Conservation (phyloP, 2,113 vertebrate genomes). For the Bambusicola thoracicus region DNA sequence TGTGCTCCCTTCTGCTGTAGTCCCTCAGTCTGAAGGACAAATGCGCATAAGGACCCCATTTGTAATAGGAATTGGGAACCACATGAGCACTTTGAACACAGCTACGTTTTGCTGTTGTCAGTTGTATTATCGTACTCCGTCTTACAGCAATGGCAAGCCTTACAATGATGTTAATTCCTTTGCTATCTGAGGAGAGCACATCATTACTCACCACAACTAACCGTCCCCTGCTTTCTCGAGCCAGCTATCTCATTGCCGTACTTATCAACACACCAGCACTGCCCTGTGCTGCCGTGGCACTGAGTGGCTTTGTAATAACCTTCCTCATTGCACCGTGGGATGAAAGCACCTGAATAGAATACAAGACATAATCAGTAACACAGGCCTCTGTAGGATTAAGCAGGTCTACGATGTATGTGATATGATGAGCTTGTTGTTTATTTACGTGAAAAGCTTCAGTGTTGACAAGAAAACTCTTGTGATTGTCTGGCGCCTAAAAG, state of each 20-base stretch:
- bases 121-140: neutral
- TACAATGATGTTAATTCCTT: neutral
- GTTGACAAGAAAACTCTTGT: neutral
- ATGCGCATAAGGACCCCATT: rapidly evolving
- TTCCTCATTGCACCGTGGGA: constrained; percentile 93
- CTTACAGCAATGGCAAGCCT: neutral
- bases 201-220: constrained; percentile 88
- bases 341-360: constrained; percentile 83
- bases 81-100: neutral
- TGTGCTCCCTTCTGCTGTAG: neutral
- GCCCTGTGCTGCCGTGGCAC: constrained; percentile 91
- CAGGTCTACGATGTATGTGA: neutral
- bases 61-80: neutral
- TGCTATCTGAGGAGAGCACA: neutral
- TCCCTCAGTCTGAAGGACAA: neutral
- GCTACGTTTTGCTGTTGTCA: neutral
- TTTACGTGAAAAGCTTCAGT: neutral
- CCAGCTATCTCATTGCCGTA: constrained; percentile 95
- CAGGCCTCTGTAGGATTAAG: neutral
- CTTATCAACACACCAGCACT: constrained; percentile 98
- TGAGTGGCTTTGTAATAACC: constrained; percentile 96
- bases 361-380: neutral
- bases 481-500: neutral
- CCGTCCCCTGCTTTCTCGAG: constrained; percentile 92
- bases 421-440: neutral